Conservation (phyloP, 1,140 invertebrate species). For the Saccostrea glomerata region DNA sequence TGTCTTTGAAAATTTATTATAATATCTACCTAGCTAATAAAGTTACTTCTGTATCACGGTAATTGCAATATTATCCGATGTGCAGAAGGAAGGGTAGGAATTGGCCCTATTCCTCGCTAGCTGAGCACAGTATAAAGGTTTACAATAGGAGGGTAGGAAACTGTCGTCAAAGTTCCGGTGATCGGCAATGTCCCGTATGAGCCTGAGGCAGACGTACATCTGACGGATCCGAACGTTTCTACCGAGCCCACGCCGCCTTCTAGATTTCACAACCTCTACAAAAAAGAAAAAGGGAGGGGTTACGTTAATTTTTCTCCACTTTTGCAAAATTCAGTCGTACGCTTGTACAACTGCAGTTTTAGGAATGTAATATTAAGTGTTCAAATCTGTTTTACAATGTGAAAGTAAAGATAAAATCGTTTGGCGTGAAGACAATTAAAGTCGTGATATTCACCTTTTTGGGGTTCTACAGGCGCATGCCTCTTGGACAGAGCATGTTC, state of each 20-base stretch:
- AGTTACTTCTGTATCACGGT: slow-evolving; percentile 18
- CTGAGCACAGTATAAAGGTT: slow-evolving; percentile 17
- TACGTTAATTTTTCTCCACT: not conserved
- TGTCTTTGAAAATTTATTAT: not conserved
- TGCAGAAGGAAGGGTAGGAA: not conserved
- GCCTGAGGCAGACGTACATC: slow-evolving; percentile 5
- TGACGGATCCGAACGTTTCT: slow-evolving; percentile 17
- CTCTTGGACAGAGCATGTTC: slow-evolving; percentile 4
- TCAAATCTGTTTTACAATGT: too few relatives aligned
- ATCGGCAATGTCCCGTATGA: not conserved
- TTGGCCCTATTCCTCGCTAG: not conserved
- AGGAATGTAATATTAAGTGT: too few relatives aligned
- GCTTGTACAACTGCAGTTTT: not conserved
- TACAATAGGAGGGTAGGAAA: not conserved
- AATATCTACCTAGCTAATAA: not conserved
- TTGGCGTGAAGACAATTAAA: too few relatives aligned
- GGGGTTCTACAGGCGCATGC: not conserved
- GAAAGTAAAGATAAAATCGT: too few relatives aligned
- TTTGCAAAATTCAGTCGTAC: not conserved
- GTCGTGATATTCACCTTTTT: not conserved
- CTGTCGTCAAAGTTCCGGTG: slow-evolving; percentile 20
- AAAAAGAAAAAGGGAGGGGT: not conserved
- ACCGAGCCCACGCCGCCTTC: not conserved
- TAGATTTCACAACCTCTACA: slow-evolving; percentile 4
- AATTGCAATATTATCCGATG: not conserved